Percentiles rank a stretch among this genome's conserved stretches.
phyloP scores from a whole-genome alignment of 2,888 invertebrate species.

The Athalia cordata region DNA sequence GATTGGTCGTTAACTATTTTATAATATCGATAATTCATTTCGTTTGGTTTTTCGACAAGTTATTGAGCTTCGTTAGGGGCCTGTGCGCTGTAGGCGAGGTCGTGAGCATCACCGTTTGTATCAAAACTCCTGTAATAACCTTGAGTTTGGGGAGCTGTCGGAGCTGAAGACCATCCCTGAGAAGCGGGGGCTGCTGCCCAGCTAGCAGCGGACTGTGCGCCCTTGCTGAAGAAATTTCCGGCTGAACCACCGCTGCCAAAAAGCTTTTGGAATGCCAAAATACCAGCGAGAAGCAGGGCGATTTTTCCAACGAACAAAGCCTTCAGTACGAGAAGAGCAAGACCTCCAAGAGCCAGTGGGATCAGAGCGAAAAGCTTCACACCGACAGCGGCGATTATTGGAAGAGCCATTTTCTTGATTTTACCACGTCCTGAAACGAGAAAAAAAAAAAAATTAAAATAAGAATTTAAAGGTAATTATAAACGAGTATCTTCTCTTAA shows the following conservation, averaged over 20 bases:
- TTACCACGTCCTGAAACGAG: slow-evolving; percentile 81
- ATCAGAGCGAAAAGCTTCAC: slow-evolving; percentile 83
- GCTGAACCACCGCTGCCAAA: slow-evolving; percentile 75
- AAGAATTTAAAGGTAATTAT: not conserved
- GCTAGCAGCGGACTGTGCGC: slow-evolving; percentile 53
- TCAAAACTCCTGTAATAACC: slow-evolving; percentile 73
- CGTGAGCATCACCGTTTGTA: slow-evolving; percentile 77
- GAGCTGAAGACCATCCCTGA: slow-evolving; percentile 68
- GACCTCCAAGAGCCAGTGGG: slow-evolving; percentile 82
- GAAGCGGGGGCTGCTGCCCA: slow-evolving; percentile 59
- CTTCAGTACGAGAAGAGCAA: slow-evolving; percentile 84
- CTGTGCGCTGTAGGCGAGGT: slow-evolving; percentile 84
- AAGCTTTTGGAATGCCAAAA: slow-evolving; percentile 82
- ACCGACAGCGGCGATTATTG: slow-evolving; percentile 82
- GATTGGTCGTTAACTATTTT: not conserved
- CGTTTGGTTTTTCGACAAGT: not conserved
- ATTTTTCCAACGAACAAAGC: slow-evolving; percentile 87
- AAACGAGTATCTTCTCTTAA: not conserved
- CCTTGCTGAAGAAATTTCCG: slow-evolving; percentile 63
- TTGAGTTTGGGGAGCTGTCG: slow-evolving; percentile 58
- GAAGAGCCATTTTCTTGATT: slow-evolving; percentile 84
- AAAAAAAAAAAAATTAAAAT: not conserved
- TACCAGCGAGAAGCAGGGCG: slow-evolving; percentile 83
- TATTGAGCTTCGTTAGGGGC: slow-evolving; percentile 56
- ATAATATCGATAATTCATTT: slow-evolving; percentile 46